A percentile compares a stretch with the other conserved stretches of the same genome.
These are phyloP conservation scores for Erpobdella octoculata DNA, from an alignment of 2,888 invertebrate species.

Conservation along the genomic window DNA sequence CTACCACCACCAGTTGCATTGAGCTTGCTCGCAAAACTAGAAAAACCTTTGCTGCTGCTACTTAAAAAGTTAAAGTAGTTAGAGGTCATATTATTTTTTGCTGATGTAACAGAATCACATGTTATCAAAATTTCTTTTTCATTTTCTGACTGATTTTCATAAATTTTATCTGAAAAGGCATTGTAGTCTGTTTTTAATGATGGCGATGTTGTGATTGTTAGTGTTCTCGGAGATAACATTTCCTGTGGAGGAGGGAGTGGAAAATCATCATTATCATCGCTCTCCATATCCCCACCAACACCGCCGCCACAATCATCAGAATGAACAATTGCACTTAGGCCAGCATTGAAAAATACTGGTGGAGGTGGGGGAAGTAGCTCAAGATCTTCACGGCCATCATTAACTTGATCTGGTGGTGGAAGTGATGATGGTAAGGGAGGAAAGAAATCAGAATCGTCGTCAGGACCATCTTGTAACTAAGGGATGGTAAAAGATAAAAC, in stretches of 20 bases:
- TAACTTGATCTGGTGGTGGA: neutral
- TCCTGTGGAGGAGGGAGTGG: neutral
- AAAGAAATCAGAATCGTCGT: constrained; percentile 6
- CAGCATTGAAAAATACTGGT: neutral
- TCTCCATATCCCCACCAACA: neutral
- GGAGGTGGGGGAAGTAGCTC: neutral
- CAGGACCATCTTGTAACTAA: no score
- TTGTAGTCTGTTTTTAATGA: neutral
- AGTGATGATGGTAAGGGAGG: neutral
- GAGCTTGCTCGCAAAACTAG: no score
- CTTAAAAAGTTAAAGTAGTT: no score
- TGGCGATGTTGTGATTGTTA: neutral
- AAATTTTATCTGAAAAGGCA: neutral
- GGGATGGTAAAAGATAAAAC: no score
- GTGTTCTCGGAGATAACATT: neutral
- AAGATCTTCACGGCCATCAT: neutral
- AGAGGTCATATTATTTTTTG: no score
- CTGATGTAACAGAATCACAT: neutral
- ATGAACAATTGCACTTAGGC: neutral
- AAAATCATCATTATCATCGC: constrained; percentile 3
- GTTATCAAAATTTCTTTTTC: neutral
- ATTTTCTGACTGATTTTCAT: neutral
- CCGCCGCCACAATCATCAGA: neutral
- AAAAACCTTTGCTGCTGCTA: no score
- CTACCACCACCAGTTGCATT: no score